Base-by-base conservation (phyloP, 2,888 invertebrate species). In the Hirudinaria manillensis region DNA sequence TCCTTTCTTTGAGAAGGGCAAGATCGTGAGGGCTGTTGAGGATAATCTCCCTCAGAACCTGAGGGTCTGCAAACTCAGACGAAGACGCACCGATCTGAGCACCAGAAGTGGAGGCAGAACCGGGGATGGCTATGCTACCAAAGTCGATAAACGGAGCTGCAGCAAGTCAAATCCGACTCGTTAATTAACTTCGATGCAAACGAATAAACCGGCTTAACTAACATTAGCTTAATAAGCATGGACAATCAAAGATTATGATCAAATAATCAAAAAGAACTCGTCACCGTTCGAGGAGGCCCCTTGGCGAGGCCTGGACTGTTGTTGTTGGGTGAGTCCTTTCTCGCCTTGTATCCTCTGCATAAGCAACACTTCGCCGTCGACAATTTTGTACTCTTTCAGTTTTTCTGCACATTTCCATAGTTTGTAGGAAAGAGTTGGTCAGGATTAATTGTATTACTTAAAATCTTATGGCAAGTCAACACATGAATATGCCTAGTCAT, bases 1-100 rank as follows among this genome's bases (percentile, higher is more conserved):
- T 97, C 82, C 96, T 93, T 84, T 96, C 94, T 83, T 93, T 93
- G 10, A 97, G 87, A 76, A 95, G 85, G 0, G 95, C 91, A 76
- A 96, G 86, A 83, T 95, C 93, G 83, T 94, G 93, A 0, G 96
- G 96, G 86, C 93, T 93, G 38, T 91, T 90, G 29, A 83, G 80
- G 10, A 86, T 80, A 77, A 84, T 81, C 36, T 83, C 80, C 45
- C 83, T 76, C 7, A 85, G 79, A 32, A 81, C 78, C 32, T 79
- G 80, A 0, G 84, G 84, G 75, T 84, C 83, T 13, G 77, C 77
- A 72, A 67, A 45, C 36, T 68, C 66, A 19, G 45, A 61, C 2
- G 74, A 67, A 3, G 65, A 24, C 38, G 71, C 36, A 38, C 13
- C 10, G 29, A 67, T 70, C 34, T 70, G 27, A 34, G 65, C n/a